Conservation (phyloP, 1,140 invertebrate species). For the Helicoverpa zea region DNA sequence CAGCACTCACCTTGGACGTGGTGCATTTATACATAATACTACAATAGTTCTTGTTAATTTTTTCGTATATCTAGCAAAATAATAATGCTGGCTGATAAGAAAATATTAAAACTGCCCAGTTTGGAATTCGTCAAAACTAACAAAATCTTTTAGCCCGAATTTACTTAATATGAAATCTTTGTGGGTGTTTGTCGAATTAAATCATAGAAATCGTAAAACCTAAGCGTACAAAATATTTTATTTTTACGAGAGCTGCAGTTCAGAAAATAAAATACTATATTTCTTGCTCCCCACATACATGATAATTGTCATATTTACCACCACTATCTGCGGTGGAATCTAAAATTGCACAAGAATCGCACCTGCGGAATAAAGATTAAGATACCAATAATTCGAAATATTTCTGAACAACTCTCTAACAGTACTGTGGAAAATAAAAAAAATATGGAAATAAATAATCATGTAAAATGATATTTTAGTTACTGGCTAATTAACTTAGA, state of each 20-base stretch:
- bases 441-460: too few species aligned
- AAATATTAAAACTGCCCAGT: not conserved
- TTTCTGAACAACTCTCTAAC: not conserved
- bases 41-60: not conserved
- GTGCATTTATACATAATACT: not conserved
- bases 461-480: too few species aligned
- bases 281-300: not conserved
- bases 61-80: not conserved
- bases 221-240: too few species aligned
- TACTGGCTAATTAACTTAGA: too few species aligned
- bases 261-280: too few species aligned
- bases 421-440: not conserved
- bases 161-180: too few species aligned
- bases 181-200: too few species aligned
- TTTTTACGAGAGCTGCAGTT: too few species aligned
- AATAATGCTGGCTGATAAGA: not conserved
- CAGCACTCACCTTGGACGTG: not conserved
- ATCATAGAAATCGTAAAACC: too few species aligned
- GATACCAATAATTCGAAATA: not conserved
- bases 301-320: not conserved
- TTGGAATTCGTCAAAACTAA: too few species aligned
- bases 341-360: not conserved
- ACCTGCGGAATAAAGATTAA: not conserved
- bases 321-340: not conserved
- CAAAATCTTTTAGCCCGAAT: too few species aligned